phyloP scores from a whole-genome alignment of 2,797 vertebrate genomes.

The Cephalopachus bancanus region DNA sequence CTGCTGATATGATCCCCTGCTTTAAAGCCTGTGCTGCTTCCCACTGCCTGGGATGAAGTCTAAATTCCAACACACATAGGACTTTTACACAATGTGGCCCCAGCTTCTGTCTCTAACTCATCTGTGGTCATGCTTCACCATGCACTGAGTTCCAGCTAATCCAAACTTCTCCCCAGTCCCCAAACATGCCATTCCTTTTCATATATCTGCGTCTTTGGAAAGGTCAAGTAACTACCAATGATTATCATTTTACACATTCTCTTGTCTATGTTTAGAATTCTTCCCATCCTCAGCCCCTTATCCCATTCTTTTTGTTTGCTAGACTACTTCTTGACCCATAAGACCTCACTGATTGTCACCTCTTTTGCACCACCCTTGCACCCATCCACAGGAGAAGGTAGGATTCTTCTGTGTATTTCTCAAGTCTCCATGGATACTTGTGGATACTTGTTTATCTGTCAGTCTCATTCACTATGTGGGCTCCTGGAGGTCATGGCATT shows the following conservation, averaged over 20 bases:
- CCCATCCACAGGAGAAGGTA: background rate
- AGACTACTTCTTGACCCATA: background rate
- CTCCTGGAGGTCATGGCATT: background rate
- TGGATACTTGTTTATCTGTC: background rate
- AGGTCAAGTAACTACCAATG: background rate
- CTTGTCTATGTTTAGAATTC: background rate
- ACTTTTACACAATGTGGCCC: rapidly evolving
- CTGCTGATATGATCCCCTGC: background rate
- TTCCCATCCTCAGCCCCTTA: background rate
- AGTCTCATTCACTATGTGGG: background rate
- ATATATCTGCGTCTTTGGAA: background rate
- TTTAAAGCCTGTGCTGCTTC: background rate
- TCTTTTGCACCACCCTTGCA: too few relatives aligned
- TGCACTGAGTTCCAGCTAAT: background rate
- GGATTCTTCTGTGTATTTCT: background rate
- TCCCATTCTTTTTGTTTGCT: background rate
- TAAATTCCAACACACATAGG: background rate
- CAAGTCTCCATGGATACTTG: background rate
- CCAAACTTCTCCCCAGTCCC: background rate
- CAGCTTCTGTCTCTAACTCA: background rate
- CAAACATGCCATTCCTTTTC: background rate
- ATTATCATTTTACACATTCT: background rate
- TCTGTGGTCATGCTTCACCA: background rate
- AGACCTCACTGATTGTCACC: background rate
- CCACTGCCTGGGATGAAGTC: background rate